Percentiles rank a stretch among this genome's conserved stretches.
phyloP scores from a whole-genome alignment of 2,888 invertebrate species.

The Apoderus coryli region DNA sequence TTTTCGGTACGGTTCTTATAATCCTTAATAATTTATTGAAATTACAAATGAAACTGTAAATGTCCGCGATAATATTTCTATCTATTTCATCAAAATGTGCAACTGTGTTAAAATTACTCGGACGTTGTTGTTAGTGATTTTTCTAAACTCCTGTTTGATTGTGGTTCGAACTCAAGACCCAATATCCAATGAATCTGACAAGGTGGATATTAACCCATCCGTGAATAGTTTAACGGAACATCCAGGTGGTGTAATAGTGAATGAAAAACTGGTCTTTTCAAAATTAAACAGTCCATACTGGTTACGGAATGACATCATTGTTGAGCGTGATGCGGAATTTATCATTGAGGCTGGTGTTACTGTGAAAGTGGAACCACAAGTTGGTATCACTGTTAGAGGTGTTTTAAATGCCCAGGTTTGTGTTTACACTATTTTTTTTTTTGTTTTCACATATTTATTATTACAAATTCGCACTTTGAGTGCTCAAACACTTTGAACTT shows the following conservation, averaged over 20 bases:
- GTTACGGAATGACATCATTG: slow-evolving; percentile 62
- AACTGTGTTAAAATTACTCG: too few species aligned
- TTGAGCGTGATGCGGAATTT: slow-evolving; percentile 66
- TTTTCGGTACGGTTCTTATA: too few species aligned
- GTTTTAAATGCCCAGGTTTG: slow-evolving; percentile 79
- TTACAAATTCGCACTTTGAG: too few species aligned
- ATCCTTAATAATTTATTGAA: too few species aligned
- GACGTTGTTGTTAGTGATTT: too few species aligned
- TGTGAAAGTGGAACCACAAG: slow-evolving; percentile 78
- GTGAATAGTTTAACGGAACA: slow-evolving; percentile 35
- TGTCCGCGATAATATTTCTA: too few species aligned
- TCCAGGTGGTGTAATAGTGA: slow-evolving; percentile 43
- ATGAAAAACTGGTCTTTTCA: slow-evolving; percentile 40
- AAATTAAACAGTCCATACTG: slow-evolving; percentile 57
- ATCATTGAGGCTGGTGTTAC: slow-evolving; percentile 83
- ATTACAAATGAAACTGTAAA: too few species aligned
- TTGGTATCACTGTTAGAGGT: slow-evolving; percentile 87
- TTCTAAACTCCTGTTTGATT: too few species aligned
- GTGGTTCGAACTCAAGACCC: slow-evolving; percentile 6
- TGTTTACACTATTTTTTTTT: too few species aligned
- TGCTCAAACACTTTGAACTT: too few species aligned
- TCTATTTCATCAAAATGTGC: too few species aligned
- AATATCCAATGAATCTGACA: slow-evolving; percentile 5
- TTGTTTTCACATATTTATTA: too few species aligned
- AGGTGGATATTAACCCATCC: slow-evolving; percentile 7